Percentiles rank a stretch among this genome's conserved stretches.
phyloP scores from a whole-genome alignment of 1,140 invertebrate genomes.

The Drosophila murphyi region DNA sequence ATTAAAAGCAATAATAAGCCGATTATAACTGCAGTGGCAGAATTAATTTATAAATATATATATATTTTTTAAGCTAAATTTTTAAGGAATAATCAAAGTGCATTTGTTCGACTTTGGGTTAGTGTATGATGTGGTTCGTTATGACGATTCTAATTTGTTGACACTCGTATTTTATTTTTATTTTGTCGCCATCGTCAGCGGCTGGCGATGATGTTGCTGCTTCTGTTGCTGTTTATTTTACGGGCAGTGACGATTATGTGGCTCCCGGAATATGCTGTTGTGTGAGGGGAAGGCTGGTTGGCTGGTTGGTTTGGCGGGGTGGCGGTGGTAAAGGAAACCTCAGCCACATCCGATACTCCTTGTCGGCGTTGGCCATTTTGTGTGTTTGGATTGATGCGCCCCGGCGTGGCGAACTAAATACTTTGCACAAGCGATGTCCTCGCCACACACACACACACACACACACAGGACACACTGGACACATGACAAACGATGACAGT shows the following conservation, averaged over 20 bases:
- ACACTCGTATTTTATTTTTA: constrained; percentile 73
- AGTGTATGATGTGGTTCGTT: constrained; percentile 6
- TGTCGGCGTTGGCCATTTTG: constrained; percentile 71
- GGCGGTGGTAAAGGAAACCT: constrained; percentile 63
- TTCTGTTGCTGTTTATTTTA: constrained; percentile 77
- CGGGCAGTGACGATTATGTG: constrained; percentile 76
- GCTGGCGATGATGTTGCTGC: constrained; percentile 28
- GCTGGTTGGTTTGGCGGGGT: not conserved
- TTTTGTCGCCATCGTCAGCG: constrained; percentile 69
- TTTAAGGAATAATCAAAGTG: not conserved
- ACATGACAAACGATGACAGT: constrained; percentile 82
- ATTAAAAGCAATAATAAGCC: no score
- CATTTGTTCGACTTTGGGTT: not conserved
- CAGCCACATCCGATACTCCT: constrained; percentile 79
- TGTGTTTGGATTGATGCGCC: constrained; percentile 82
- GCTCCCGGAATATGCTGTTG: constrained; percentile 29
- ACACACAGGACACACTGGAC: constrained; percentile 46
- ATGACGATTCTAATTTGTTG: not conserved
- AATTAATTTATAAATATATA: not conserved
- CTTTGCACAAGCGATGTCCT: constrained; percentile 66
- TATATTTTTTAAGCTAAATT: not conserved
- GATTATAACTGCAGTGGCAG: no score
- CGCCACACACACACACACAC: constrained; percentile 9
- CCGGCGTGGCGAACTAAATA: constrained; percentile 74
- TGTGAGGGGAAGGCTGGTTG: not conserved